These are phyloP conservation scores for Pseudorhombus dupliciocellatus DNA, from an alignment of 2,113 vertebrate species.

Conservation along the genomic window DNA sequence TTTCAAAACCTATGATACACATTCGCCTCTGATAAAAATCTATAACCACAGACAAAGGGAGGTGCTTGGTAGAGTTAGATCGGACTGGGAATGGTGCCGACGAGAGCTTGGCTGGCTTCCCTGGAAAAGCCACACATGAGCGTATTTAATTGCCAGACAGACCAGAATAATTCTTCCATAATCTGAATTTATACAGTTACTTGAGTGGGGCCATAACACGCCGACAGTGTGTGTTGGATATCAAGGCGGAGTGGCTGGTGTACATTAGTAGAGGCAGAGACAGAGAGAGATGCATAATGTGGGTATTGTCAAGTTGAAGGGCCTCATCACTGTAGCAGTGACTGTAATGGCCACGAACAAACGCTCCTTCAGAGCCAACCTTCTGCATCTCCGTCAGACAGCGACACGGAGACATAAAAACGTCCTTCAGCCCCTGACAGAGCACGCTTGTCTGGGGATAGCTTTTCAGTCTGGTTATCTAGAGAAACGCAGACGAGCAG, in stretches of 20 bases:
- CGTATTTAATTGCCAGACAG: slow-evolving; percentile 90
- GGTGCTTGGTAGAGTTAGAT: slow-evolving; percentile 83
- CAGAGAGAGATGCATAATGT: slow-evolving; percentile 52
- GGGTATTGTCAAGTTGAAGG: slow-evolving; percentile 60
- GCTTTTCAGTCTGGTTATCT: slow-evolving; percentile 69
- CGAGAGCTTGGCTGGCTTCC: slow-evolving; percentile 88
- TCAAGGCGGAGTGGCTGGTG: slow-evolving; percentile 59
- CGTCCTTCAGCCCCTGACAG: slow-evolving; percentile 60
- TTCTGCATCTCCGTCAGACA: slow-evolving; percentile 50
- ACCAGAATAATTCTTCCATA: slow-evolving; percentile 90
- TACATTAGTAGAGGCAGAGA: slow-evolving; percentile 50
- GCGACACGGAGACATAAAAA: slow-evolving; percentile 54
- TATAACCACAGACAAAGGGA: slow-evolving; percentile 83
- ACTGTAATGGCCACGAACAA: slow-evolving; percentile 63
- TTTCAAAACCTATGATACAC: slow-evolving; percentile 71
- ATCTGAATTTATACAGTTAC: slow-evolving; percentile 76
- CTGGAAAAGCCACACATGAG: slow-evolving; percentile 90
- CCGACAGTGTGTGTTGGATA: slow-evolving; percentile 69
- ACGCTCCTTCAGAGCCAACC: slow-evolving; percentile 57
- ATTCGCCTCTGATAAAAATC: slow-evolving; percentile 82
- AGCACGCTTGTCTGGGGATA: slow-evolving; percentile 62
- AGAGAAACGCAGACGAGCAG: slow-evolving; percentile 57
- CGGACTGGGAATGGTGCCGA: slow-evolving; percentile 86
- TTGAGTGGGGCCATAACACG: slow-evolving; percentile 69
- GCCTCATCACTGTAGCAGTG: slow-evolving; percentile 58